Evolutionary conservation across 2,888 invertebrate species (phyloP), one percentile per base, ranked within the genome.

Genomic region (Zele albiditarsus): DNA sequence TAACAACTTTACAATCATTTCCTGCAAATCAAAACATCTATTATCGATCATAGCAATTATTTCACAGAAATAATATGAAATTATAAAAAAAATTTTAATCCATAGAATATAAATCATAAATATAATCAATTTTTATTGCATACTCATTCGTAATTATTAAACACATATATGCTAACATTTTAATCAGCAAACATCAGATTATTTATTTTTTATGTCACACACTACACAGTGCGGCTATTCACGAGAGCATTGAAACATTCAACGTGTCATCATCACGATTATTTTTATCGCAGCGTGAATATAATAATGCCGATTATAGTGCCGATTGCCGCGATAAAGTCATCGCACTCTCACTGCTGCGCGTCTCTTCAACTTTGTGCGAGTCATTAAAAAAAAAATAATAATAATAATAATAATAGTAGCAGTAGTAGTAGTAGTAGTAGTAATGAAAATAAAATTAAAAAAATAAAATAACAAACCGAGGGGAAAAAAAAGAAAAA

Each of bases 11-110:
- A 8, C 20, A 20, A 23, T 20, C 6, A 53, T 53, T 20, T 20
- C 1, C 3, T 3, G 3, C n/a, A 16, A 49, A 49, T 49, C 57
- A 53, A 58, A 20, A 53, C 57, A 77, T 66, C 58, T 20, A 71
- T 66, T 46, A 72, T 77, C 74, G 73, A 76, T 74, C 20, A 20
- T 20, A 16, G 33, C 16, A 27, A 16, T 70, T n/a, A 49, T 27
- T 42, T 16, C 8, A 46, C 49, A 20, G 6, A 6, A 53, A 20
- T n/a, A 20, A 20, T 5, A 3, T 14, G 14, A 14, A 25, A 58
- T 20, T 58, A 27, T 58, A 70, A 33, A 38, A 46, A 60, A 27
- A 38, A 25, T 10, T n/a, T n/a, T 27, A 42, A 60, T 42, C 20
- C 42, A 42, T 31, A 38, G 27, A 14, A 62, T 62, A 46, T 38